Evolutionary conservation across 2,888 invertebrate genomes (phyloP).

Genomic region (Rotaria magnacalcarata): DNA sequence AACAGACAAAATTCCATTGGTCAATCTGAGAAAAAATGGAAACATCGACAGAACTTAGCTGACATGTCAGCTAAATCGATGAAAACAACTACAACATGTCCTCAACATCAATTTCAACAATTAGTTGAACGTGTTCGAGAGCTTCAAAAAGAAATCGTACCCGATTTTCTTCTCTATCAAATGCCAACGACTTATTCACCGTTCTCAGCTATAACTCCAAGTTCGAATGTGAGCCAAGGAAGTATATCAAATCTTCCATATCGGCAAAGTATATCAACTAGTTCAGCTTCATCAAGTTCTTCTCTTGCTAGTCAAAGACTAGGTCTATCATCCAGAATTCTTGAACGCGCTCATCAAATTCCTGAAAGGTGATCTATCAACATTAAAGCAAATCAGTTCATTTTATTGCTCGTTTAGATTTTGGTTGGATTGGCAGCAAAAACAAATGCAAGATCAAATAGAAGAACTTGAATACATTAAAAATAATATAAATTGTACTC

Average conservation of each 20-base stretch:
- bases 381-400: too few relatives aligned
- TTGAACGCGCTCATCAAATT: constrained; percentile 5
- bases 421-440: constrained; percentile 20
- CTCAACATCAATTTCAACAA: neutral
- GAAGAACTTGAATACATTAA: neutral
- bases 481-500: neutral
- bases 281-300: neutral
- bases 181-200: neutral
- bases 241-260: neutral
- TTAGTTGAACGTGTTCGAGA: constrained; percentile 4
- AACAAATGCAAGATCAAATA: constrained; percentile 17
- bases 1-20: neutral
- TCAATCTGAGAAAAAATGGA: neutral
- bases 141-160: neutral
- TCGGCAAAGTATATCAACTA: neutral
- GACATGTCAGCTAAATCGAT: neutral
- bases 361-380: neutral
- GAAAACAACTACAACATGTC: neutral
- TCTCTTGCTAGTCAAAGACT: neutral
- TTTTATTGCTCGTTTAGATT: neutral
- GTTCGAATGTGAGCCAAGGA: neutral
- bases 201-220: neutral
- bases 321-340: neutral
- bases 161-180: neutral
- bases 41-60: neutral